phyloP scores from a whole-genome alignment of 1,140 invertebrate genomes.

The Brachionus calyciflorus region DNA sequence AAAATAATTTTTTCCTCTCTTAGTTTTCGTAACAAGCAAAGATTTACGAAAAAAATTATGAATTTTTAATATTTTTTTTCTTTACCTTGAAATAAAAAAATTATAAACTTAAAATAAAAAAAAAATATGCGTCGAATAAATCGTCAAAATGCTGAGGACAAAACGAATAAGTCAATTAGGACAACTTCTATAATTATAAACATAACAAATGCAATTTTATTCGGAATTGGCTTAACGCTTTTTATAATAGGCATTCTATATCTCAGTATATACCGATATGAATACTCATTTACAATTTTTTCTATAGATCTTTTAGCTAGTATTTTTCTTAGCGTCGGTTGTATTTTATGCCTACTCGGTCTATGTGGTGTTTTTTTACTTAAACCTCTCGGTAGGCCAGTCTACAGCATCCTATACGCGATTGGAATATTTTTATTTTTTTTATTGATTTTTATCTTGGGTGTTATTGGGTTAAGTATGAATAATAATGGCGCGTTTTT shows the following conservation, averaged over 20 bases:
- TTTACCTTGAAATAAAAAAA: too few species aligned
- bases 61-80: too few species aligned
- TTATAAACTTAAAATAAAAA: too few species aligned
- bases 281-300: conserved; percentile 35
- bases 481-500: conserved; percentile 16
- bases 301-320: conserved; percentile 36
- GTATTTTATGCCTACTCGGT: neutral
- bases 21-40: too few species aligned
- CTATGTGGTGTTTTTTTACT: neutral
- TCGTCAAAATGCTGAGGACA: too few species aligned
- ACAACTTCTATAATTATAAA: neutral
- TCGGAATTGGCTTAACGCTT: conserved; percentile 11
- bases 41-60: too few species aligned
- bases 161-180: neutral
- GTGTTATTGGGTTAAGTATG: conserved; percentile 40
- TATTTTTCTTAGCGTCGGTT: neutral
- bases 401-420: neutral
- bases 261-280: conserved; percentile 26
- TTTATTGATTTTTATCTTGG: conserved; percentile 32
- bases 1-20: too few species aligned
- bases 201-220: neutral
- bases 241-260: conserved; percentile 25
- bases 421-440: conserved; percentile 16
- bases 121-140: too few species aligned
- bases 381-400: neutral